phyloP scores from a whole-genome alignment of 2,888 invertebrate genomes.

The Idaea biselata region DNA sequence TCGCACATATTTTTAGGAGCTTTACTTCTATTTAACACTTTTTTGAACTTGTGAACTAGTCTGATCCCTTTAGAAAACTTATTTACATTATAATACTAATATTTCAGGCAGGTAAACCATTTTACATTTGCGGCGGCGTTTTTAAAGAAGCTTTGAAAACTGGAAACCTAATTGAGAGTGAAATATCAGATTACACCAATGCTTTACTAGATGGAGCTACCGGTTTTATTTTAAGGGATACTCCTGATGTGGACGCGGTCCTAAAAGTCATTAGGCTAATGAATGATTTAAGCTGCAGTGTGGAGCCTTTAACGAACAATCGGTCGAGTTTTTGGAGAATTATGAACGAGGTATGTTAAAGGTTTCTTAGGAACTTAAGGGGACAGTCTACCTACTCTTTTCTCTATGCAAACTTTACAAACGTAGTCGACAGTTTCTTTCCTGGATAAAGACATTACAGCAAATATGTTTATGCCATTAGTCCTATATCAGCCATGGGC shows the following conservation, averaged over 20 bases:
- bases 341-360: conserved; percentile 40
- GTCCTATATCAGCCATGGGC: too few relatives aligned
- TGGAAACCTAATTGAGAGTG: conserved; percentile 36
- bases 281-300: conserved; percentile 46
- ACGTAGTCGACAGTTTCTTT: too few relatives aligned
- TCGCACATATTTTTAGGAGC: too few relatives aligned
- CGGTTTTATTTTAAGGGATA: conserved; percentile 52
- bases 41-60: too few relatives aligned
- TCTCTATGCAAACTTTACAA: too few relatives aligned
- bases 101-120: conserved; percentile 59
- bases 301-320: conserved; percentile 49
- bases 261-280: conserved; percentile 42
- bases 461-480: too few relatives aligned
- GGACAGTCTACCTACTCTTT: too few relatives aligned
- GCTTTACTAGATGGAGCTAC: conserved; percentile 56
- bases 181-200: conserved; percentile 54
- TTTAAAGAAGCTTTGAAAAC: conserved; percentile 36
- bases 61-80: too few relatives aligned
- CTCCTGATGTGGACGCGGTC: conserved; percentile 31
- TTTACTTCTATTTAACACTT: too few relatives aligned
- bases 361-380: background rate
- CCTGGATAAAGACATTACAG: too few relatives aligned
- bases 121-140: conserved; percentile 56
- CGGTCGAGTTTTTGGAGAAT: conserved; percentile 44
- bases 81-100: background rate